Evolutionary conservation across 1,140 invertebrate species (phyloP), one percentile per base, ranked within the genome.

Genomic region (Rhyacophila brunnea): DNA sequence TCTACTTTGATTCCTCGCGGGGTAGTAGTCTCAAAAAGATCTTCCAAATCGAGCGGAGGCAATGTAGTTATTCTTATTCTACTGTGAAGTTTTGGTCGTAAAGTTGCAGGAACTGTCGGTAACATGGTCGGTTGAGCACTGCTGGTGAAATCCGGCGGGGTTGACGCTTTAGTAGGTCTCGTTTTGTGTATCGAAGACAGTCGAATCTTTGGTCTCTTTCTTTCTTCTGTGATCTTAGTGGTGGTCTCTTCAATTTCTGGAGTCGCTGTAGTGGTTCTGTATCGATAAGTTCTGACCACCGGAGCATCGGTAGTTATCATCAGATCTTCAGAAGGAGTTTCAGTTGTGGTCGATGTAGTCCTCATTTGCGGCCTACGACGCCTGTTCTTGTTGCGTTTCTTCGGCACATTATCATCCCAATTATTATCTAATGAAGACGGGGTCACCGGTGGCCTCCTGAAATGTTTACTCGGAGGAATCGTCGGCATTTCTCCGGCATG

Each of bases 101-200:
- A 52, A 34, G 75, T 66, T 3, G 74, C 74, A 6, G 76, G 77
- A 46, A 64, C 59, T 9, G 77, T 78, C 11, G 77, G 74, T 5
- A 75, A 65, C 20, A 73, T 71, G 1, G 77, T 80, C 20, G 77
- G 74, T 28, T 78, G 57, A 15, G 72, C 77, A 52, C 77, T 79
- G 7, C 76, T 79, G 4, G 75, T 77, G 45, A 74, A 68, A 40
- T 79, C 77, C 32, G 75, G 72, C 23, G 72, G 73, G 35, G 71
- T 68, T n/a, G 65, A 73, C 14, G 74, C 72, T 42, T 74, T 75
- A 0, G 76, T 78, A 53, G 65, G 67, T 52, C 69, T 74, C 43
- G 62, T 68, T 49, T 59, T 68, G 64, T 68, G 34, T 60, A 18
- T 40, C 10, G 43, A 14, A 5, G 68, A 53, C 15, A 74, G 67